Evolutionary conservation across 2,113 vertebrate species (phyloP), one percentile per base, ranked within the genome.

Genomic region (Callipepla squamata): DNA sequence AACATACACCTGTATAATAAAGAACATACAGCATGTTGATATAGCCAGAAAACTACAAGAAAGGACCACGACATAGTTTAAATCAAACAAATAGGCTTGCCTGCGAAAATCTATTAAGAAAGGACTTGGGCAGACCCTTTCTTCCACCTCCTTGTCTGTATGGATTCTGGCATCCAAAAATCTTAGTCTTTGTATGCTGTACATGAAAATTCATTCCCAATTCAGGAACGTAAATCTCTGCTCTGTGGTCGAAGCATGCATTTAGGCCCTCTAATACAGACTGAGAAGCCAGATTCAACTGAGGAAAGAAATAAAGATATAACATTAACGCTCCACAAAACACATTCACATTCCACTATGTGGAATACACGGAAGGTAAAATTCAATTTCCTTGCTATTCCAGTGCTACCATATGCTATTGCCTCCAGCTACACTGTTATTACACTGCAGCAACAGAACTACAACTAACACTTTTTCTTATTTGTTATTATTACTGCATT

Each of bases 101-200:
- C 98, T 99, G 99, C 91, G 99, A 99, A 95, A 99, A 99, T 92
- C 99, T 98, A 94, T 99, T 99, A 78, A 99, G 98, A 96, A 99
- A 99, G 78, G 99, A 99, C 81, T 98, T 99, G 28, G 99, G 99
- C 6, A 99, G 98, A 44, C 99, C 99, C 80, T 99, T 99, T 57
- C 99, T 98, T 23, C 99, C 99, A 1, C 99, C 99, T 75, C 99
- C 99, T 97, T 99, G 99, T 75, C 97, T 98, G 91, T 99, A 99
- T 0, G 99, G 99, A 96, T 99, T 99, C 77, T 99, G 99, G 94
- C 99, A 99, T 72, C 98, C 99, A 89, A 99, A 99, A 95, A 99
- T 99, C 97, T 99, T 99, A 1, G 99, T 99, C 70, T 95, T 99
- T 86, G 98, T 97, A 16, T 99, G 99, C 74, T 99, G 98, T 34